phyloP scores from a whole-genome alignment of 2,797 vertebrate species.

The Cuculus canorus region DNA sequence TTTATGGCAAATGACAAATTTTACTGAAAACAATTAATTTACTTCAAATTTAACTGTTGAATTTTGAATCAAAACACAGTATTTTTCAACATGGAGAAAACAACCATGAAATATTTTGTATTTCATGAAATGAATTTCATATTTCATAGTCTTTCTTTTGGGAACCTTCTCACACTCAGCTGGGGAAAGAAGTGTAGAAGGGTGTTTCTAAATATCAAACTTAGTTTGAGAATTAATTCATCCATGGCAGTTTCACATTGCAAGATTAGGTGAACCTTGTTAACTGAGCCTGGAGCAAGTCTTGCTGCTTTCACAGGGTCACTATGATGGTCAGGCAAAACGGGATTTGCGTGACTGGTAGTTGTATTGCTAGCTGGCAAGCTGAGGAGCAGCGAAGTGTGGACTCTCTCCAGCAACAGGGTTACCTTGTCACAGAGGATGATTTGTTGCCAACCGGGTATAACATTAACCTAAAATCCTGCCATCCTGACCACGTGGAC shows the following conservation, averaged over 20 bases:
- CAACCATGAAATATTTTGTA: not conserved
- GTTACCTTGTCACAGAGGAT: not conserved
- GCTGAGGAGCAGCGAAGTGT: not conserved
- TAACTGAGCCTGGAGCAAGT: not conserved
- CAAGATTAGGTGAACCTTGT: not conserved
- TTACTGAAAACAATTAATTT: not conserved
- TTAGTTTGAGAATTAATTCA: not conserved
- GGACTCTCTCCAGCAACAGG: not conserved
- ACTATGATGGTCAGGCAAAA: accelerated
- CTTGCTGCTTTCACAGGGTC: not conserved
- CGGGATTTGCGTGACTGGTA: accelerated
- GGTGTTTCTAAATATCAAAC: not conserved
- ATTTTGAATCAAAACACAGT: not conserved
- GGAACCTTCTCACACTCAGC: not conserved
- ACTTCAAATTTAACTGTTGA: not conserved
- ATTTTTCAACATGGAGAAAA: not conserved
- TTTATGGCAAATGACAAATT: not conserved
- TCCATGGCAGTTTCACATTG: accelerated
- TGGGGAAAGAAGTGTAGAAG: not conserved
- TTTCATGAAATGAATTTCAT: not conserved
- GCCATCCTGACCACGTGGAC: not conserved
- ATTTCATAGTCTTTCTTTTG: not conserved
- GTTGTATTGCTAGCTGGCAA: accelerated
- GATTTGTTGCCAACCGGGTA: accelerated
- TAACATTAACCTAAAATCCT: not conserved